Base-by-base conservation (phyloP, 2,797 vertebrate genomes). In the Poecilia gillii region DNA sequence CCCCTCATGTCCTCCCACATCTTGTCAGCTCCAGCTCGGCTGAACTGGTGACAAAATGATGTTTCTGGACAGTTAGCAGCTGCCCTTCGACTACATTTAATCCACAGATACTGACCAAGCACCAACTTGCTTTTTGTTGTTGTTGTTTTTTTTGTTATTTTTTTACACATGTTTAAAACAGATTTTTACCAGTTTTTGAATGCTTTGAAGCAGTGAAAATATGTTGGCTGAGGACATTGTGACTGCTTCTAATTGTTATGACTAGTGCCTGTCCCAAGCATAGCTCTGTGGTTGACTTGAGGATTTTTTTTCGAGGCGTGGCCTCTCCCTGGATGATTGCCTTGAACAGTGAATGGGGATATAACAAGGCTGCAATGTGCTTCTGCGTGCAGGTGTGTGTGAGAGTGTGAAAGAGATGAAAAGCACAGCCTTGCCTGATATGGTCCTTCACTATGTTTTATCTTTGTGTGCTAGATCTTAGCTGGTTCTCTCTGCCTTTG, bases 231-330 rank as follows among this genome's bases (percentile, higher is more conserved):
- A 75, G 28, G 70, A 78, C 9, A 43, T 81, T 76, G 81, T 0
- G 66, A 78, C 75, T 91, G 90, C 82, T 77, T 87, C 88, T 78
- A 90, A 87, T 81, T 11, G 41, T 79, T 66, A 77, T 83, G 83
- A 83, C 81, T 81, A 85, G 75, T 76, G 73, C 87, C 89, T 86
- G 81, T 76, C 75, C 53, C 77, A 86, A 75, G 80, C 76, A 8
- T 14, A 81, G 81, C 72, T 83, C 84, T 84, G 85, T 88, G 88
- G 88, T 79, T 9, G 71, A 81, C 71, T 73, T 83, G 80, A 76
- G 81, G 80, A 78, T 73, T 80, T 74, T 53, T 88, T 74, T 70
- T 87, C 31, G 91, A 92, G 93, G 88, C 90, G 92, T 94, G 93
- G 92, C 73, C 76, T 49, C 78, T 83, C 80, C 85, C 79, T 81